Evolutionary conservation across 1,140 invertebrate species (phyloP).

Genomic region (Bombyx mandarina): DNA sequence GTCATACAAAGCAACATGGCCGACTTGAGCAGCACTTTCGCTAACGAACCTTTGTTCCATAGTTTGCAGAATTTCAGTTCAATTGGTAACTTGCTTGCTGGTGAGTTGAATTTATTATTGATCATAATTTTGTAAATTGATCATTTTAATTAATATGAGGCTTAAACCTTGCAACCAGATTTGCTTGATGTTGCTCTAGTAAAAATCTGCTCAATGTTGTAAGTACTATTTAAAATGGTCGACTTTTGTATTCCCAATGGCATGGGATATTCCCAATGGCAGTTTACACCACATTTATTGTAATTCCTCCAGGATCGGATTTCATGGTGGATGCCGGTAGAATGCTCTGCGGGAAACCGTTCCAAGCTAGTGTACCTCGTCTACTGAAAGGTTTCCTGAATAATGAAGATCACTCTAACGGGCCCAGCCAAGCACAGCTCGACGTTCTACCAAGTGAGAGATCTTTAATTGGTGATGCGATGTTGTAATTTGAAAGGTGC

Average conservation of each 20-base stretch:
- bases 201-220: too few species aligned
- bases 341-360: conserved; percentile 74
- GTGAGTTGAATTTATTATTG: conserved; percentile 23
- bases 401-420: conserved; percentile 67
- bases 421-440: conserved; percentile 67
- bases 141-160: too few species aligned
- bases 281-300: background rate
- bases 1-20: conserved; percentile 49
- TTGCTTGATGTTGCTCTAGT: too few species aligned
- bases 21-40: conserved; percentile 29
- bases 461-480: background rate
- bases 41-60: conserved; percentile 45
- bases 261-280: too few species aligned
- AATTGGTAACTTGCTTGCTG: conserved; percentile 31
- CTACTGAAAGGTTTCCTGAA: conserved; percentile 70
- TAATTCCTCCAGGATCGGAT: conserved; percentile 30
- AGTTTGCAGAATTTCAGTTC: conserved; percentile 35
- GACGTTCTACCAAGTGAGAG: conserved; percentile 74
- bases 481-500: too few species aligned
- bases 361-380: conserved; percentile 56
- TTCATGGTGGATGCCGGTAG: conserved; percentile 71
- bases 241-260: too few species aligned
- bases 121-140: background rate
- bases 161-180: too few species aligned
- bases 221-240: too few species aligned